These are phyloP conservation scores for Philopedon plagiatum DNA, from an alignment of 2,888 invertebrate genomes.

Conservation along the genomic window DNA sequence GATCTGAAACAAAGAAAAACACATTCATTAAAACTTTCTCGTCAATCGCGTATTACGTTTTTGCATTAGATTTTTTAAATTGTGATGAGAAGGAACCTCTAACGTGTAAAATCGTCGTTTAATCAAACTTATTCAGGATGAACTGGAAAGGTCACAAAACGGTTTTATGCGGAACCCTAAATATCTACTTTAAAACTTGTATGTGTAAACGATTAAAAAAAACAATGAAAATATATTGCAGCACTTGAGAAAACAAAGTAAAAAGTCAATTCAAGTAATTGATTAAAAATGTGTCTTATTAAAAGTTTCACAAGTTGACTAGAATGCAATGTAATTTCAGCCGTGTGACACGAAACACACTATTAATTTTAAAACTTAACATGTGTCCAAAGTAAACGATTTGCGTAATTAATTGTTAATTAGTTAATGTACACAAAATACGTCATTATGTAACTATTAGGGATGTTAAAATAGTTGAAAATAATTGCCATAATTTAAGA, in stretches of 20 bases:
- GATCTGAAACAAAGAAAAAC: constrained; percentile 58
- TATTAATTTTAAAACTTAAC: constrained; percentile 18
- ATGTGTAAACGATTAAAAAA: no score
- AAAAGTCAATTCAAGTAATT: background rate
- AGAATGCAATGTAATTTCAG: background rate
- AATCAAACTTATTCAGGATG: no score
- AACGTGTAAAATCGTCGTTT: no score
- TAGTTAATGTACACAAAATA: background rate
- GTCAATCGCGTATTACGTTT: no score
- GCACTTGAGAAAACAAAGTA: background rate
- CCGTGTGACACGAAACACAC: background rate
- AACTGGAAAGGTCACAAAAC: no score
- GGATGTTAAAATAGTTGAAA: background rate
- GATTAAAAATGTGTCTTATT: background rate
- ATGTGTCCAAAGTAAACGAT: constrained; percentile 19
- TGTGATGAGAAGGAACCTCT: no score
- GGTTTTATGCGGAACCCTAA: no score
- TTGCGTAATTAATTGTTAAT: constrained; percentile 15
- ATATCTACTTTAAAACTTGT: no score
- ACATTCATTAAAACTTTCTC: background rate
- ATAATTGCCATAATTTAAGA: constrained; percentile 6
- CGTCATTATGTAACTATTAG: constrained; percentile 6
- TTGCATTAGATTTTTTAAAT: no score
- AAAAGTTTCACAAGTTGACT: background rate
- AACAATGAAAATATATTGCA: background rate